A percentile compares a stretch with the other conserved stretches of the same genome.
phyloP scores from a whole-genome alignment of 1,140 invertebrate genomes.

The Potamilus streckersoni region DNA sequence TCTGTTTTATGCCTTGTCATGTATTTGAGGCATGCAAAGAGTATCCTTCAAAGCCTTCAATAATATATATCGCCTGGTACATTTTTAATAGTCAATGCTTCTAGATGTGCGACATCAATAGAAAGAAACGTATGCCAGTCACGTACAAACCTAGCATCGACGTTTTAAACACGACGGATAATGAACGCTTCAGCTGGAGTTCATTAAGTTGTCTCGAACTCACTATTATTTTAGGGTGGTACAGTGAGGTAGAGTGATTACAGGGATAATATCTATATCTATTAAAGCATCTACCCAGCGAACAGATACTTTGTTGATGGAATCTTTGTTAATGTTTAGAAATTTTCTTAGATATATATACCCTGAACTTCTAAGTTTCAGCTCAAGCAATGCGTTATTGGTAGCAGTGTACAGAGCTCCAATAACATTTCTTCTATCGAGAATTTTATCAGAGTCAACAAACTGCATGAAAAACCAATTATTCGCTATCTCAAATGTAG shows the following conservation, averaged over 20 bases:
- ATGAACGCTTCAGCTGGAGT: neutral
- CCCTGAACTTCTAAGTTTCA: neutral
- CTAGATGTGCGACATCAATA: conserved; percentile 9
- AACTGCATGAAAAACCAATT: neutral
- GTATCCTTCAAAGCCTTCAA: conserved; percentile 12
- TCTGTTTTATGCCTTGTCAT: conserved; percentile 7
- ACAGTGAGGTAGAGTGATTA: neutral
- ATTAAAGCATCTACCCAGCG: conserved; percentile 5
- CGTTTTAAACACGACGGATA: conserved; percentile 7
- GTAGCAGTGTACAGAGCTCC: conserved; percentile 3
- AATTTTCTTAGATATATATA: neutral
- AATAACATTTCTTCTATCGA: conserved; percentile 5
- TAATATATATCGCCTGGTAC: conserved; percentile 16
- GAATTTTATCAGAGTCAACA: conserved; percentile 3
- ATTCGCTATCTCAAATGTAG: neutral
- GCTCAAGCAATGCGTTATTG: conserved; percentile 2
- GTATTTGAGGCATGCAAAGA: conserved; percentile 2
- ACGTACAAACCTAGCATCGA: conserved; percentile 15
- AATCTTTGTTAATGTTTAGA: conserved; percentile 7
- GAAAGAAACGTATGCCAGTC: conserved; percentile 9
- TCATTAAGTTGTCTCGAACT: neutral
- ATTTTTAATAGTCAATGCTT: conserved; percentile 4
- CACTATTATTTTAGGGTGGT: neutral
- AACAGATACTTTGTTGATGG: neutral
- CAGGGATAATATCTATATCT: neutral